phyloP scores from a whole-genome alignment of 2,113 vertebrate genomes.

The Herpetotheres cachinnans region DNA sequence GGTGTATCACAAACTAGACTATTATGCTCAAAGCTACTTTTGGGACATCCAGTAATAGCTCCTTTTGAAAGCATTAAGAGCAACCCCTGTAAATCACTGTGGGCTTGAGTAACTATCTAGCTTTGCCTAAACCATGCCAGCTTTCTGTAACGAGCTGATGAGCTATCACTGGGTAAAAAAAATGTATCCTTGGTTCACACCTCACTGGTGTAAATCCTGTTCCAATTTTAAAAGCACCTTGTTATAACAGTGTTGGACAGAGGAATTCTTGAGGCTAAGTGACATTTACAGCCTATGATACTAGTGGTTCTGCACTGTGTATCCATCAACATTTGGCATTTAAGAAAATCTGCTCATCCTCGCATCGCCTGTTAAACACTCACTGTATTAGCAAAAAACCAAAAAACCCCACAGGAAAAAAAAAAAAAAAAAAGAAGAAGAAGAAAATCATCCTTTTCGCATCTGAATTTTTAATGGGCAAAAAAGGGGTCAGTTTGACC shows the following conservation, averaged over 20 bases:
- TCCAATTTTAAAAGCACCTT: conserved; percentile 64
- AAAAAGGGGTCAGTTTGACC: neutral
- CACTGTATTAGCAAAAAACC: neutral
- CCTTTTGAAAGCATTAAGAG: conserved; percentile 8
- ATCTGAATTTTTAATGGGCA: neutral
- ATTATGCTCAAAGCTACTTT: conserved; percentile 35
- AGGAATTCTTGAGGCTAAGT: conserved; percentile 63
- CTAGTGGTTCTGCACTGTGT: conserved; percentile 30
- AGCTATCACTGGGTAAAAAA: conserved; percentile 13
- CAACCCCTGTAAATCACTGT: conserved; percentile 21
- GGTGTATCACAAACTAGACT: conserved; percentile 16
- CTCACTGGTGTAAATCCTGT: conserved; percentile 56
- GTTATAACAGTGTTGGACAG: conserved; percentile 62
- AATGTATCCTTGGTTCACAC: conserved; percentile 41
- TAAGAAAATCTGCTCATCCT: conserved; percentile 64
- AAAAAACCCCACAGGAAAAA: neutral
- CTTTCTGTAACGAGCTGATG: conserved; percentile 56
- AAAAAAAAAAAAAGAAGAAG: rapidly evolving
- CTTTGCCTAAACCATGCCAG: conserved; percentile 38
- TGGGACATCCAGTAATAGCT: conserved; percentile 4
- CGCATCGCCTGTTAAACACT: conserved; percentile 37
- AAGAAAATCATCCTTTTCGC: neutral
- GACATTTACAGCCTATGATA: conserved; percentile 66
- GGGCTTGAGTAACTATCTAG: neutral
- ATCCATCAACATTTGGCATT: conserved; percentile 67